Evolutionary conservation across 2,797 vertebrate genomes (phyloP).

Genomic region (Danio choprae): DNA sequence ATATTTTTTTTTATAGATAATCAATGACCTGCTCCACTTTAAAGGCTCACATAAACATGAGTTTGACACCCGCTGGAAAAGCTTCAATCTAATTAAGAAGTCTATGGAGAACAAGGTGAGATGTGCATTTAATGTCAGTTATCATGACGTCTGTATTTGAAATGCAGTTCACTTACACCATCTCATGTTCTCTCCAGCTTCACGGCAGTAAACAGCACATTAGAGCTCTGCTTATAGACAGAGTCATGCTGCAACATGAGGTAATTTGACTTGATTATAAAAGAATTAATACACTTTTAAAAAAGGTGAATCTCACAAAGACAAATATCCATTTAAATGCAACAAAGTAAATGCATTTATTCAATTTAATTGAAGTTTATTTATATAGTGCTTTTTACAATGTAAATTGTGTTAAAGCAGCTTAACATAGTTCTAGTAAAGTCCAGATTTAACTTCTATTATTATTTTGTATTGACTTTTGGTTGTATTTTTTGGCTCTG

Average conservation of each 20-base stretch:
- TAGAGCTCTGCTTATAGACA: conserved; percentile 92
- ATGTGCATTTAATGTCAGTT: background rate
- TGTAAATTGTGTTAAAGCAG: too few species aligned
- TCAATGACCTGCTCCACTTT: conserved; percentile 93
- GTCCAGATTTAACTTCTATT: too few species aligned
- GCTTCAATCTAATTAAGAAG: conserved; percentile 97
- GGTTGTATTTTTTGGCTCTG: conserved; percentile 33
- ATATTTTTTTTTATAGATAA: conserved; percentile 80
- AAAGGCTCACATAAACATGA: conserved; percentile 98
- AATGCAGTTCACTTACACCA: background rate
- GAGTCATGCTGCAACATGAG: conserved; percentile 98
- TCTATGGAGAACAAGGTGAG: conserved; percentile 98
- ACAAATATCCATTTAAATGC: too few species aligned
- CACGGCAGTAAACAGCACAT: conserved; percentile 96
- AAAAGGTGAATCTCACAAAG: background rate
- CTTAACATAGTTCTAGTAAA: too few species aligned
- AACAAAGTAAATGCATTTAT: too few species aligned
- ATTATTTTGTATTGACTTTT: background rate
- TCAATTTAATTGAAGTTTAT: too few species aligned
- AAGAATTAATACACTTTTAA: too few species aligned
- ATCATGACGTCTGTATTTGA: background rate
- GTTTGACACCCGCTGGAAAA: conserved; percentile 98
- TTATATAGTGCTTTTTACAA: too few species aligned
- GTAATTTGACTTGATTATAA: conserved; percentile 67
- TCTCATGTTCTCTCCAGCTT: conserved; percentile 78